Evolutionary conservation across 2,888 invertebrate genomes (phyloP), one percentile per base, ranked within the genome.

Genomic region (Amphipoea lucens): DNA sequence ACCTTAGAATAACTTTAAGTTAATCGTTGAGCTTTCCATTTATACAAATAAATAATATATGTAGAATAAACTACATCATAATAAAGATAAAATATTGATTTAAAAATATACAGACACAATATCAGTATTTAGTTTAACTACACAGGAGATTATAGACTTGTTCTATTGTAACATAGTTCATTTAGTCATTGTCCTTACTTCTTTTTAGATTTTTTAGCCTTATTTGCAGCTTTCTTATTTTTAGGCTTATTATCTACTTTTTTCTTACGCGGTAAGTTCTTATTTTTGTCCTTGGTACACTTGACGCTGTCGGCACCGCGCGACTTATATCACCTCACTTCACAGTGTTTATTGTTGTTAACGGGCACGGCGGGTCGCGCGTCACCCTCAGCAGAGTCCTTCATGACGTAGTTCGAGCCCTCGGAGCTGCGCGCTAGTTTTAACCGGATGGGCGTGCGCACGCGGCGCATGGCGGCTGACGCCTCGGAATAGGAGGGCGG

Each of bases 351-450:
- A 95, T 97, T 98, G 91, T 98, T 97, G 93, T 98, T 97, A 93
- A 98, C 97, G 86, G 97, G 90, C 85, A 92, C 87, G 51, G 82
- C 72, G 54, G 74, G 78, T 78, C 88, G 83, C 90, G 93, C 82
- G 90, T 90, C 84, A 90, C 88, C 87, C 86, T 93, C 93, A 83
- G 92, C 92, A 40, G 94, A 88, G 81, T 94, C 95, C 91, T 97
- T 97, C 97, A 97, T 97, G 88, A 97, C 97, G 92, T 97, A 97
- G 54, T 97, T 97, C 65, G 97, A 98, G 86, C 99, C 99, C 91
- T 98, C 98, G 83, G 98, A 98, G 91, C 98, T 98, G 86, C 98
- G 97, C 73, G 98, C 98, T 88, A 99, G 94, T 97, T 99, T 99
- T 96, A 99, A 97, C 88, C 98, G 98, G 88, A 99, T 98, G 23